A percentile compares a stretch with the other conserved stretches of the same genome.
Conservation (phyloP, 2,888 invertebrate species). For the Troides oblongomaculatus region DNA sequence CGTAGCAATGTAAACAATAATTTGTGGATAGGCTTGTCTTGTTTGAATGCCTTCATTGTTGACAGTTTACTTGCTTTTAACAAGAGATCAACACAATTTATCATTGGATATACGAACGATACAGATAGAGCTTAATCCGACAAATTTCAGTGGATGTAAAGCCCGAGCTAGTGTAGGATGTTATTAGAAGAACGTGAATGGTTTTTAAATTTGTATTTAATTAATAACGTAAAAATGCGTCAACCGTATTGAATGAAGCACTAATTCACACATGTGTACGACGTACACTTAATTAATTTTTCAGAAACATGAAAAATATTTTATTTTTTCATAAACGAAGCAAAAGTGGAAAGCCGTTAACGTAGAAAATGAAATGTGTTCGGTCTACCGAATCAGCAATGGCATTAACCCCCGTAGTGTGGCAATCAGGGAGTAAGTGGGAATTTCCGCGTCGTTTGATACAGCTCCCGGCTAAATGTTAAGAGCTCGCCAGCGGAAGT, state of each 20-base stretch:
- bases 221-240: conserved; percentile 1
- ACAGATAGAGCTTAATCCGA: conserved; percentile 18
- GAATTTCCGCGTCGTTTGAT: conserved; percentile 77
- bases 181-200: not conserved
- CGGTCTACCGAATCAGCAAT: conserved; percentile 75
- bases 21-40: conserved; percentile 61
- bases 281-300: conserved; percentile 1
- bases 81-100: conserved; percentile 39
- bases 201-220: not conserved
- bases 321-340: conserved; percentile 23
- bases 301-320: not conserved
- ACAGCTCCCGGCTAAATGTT: conserved; percentile 73
- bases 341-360: conserved; percentile 48
- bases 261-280: not conserved
- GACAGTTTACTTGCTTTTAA: conserved; percentile 61
- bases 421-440: conserved; percentile 78
- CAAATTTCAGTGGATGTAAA: not conserved
- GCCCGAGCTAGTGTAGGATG: not conserved
- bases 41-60: conserved; percentile 63
- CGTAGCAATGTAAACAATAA: conserved; percentile 61
- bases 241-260: not conserved
- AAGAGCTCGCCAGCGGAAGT: conserved; percentile 63
- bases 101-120: conserved; percentile 27
- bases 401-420: conserved; percentile 77
- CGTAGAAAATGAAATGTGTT: conserved; percentile 63